phyloP scores from a whole-genome alignment of 2,797 vertebrate genomes.

The Onychomys leucogaster region DNA sequence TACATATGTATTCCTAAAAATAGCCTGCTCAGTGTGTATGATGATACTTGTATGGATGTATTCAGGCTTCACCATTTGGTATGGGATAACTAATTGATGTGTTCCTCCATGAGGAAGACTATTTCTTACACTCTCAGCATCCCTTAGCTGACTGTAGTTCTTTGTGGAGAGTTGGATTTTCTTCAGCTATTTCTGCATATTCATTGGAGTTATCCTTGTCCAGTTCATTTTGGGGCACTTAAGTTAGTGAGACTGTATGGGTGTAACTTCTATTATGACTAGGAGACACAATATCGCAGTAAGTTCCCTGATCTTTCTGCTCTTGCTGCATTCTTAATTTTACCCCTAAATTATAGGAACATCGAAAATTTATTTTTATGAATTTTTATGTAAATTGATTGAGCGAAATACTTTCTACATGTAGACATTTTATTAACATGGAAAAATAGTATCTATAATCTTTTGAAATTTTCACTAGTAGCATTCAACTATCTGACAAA shows the following conservation, averaged over 20 bases:
- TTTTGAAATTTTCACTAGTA: constrained; percentile 34
- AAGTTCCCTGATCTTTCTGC: background rate
- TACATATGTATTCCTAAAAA: background rate
- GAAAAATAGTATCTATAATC: constrained; percentile 29
- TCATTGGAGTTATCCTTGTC: background rate
- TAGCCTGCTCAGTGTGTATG: background rate
- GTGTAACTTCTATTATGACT: background rate
- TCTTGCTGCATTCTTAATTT: background rate
- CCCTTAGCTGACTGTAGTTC: background rate
- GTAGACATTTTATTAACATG: background rate
- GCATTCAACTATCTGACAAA: constrained; percentile 43
- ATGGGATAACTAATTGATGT: background rate
- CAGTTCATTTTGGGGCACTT: background rate
- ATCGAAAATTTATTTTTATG: constrained; percentile 31
- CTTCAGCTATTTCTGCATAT: background rate
- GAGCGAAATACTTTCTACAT: background rate
- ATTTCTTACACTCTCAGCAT: background rate
- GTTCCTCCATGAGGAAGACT: background rate
- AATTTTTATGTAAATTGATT: background rate
- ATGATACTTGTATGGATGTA: background rate
- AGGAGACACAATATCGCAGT: background rate
- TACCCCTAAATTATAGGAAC: constrained; percentile 22
- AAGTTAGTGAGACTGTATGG: background rate
- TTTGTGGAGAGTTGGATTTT: background rate
- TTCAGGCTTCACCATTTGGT: background rate